Percentiles rank a stretch among this genome's conserved stretches.
Evolutionary conservation across 2,797 vertebrate genomes (phyloP).

Genomic region (Octomys mimax): DNA sequence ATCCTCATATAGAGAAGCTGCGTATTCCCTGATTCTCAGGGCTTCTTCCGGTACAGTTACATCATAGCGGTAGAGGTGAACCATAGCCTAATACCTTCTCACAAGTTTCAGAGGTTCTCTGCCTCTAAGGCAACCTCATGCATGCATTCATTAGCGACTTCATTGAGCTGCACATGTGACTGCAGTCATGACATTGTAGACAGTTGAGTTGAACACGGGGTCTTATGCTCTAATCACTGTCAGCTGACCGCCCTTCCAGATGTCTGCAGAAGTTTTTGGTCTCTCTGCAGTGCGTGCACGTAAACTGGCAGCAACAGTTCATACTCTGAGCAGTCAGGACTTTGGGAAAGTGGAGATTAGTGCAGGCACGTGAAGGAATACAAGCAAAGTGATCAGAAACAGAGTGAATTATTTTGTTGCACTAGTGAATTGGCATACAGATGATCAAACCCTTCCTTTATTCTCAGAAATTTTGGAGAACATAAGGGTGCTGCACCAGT

Average conservation of each 20-base stretch:
- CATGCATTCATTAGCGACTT: background rate
- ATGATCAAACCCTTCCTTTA: too few relatives aligned
- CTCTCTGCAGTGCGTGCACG: fast-evolving
- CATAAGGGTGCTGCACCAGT: background rate
- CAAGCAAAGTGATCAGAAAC: background rate
- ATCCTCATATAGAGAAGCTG: background rate
- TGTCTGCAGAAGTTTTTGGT: fast-evolving
- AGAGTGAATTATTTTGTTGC: background rate
- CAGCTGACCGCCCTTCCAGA: background rate
- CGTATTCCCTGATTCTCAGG: background rate
- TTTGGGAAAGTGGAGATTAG: background rate
- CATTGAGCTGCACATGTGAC: background rate
- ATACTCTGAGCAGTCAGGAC: background rate
- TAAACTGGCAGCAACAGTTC: too few relatives aligned
- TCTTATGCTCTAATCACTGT: background rate
- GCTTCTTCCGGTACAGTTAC: background rate
- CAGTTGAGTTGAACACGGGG: background rate
- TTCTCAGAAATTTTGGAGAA: background rate
- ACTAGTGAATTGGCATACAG: background rate
- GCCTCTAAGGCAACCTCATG: background rate
- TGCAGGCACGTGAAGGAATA: background rate
- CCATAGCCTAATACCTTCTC: background rate
- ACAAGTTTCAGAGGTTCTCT: background rate
- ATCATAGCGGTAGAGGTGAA: too few relatives aligned
- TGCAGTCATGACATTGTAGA: background rate